Evolutionary conservation across 2,113 vertebrate species (phyloP), one percentile per base, ranked within the genome.

Genomic region (Aplodontia rufa): DNA sequence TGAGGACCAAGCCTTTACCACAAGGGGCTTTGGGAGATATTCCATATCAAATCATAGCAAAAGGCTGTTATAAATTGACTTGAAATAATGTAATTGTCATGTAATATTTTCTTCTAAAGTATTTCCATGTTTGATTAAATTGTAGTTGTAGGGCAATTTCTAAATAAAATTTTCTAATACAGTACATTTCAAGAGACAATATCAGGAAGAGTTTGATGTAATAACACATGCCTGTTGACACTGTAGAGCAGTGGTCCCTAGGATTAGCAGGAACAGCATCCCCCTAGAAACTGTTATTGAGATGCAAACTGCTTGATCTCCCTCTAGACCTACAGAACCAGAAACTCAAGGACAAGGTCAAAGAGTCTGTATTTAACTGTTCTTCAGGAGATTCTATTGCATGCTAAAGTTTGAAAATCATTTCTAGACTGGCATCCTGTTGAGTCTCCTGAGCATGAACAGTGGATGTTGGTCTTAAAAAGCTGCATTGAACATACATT

Each of bases 21-120:
- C 58, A 47, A 47, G 40, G 58, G 10, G 28, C 19, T 64, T 64
- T n/a, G 30, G 6, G 17, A 5, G 20, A 83, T 32, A 49, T n/a
- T 40, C 60, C 45, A 49, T 11, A 47, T 66, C 20, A 66, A 66
- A 66, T 42, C 32, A 24, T 83, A 83, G 30, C 30, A 82, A 45
- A 20, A 5, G 68, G 62, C n/a, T 26, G 8, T 84, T 58, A 91
- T 24, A 60, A 68, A 93, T 68, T 79, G 64, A 83, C 47, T 87
- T 80, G 71, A 87, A 94, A 82, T 79, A 87, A 78, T 12, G 64
- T 47, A 53, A 78, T 90, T 93, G 85, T 76, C 8, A 4, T 87
- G 42, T 11, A 78, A 22, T 86, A 64, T 49, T 9, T 89, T 60
- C 49, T 93, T 87, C 68, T 92, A 35, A 79, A 83, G 82, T 83